These are phyloP conservation scores for Furnarius figulus DNA, from an alignment of 2,113 vertebrate genomes.

Conservation along the genomic window DNA sequence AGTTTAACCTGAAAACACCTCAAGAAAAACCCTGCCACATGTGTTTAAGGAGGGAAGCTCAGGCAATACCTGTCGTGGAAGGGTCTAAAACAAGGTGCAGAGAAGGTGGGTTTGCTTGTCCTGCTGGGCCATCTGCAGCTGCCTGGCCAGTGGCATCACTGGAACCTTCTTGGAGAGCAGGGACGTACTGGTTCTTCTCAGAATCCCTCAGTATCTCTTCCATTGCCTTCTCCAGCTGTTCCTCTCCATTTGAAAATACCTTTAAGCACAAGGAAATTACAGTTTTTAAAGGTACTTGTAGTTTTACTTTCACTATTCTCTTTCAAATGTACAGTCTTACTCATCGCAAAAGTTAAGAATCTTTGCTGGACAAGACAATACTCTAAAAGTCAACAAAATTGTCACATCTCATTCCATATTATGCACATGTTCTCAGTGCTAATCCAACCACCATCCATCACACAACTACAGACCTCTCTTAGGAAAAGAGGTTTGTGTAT, in stretches of 20 bases:
- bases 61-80: constrained; percentile 68
- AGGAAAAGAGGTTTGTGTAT: neutral
- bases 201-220: constrained; percentile 88
- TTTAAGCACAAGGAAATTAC: constrained; percentile 22
- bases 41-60: neutral
- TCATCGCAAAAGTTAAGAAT: neutral
- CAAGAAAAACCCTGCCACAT: neutral
- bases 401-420: neutral
- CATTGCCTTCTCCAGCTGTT: constrained; percentile 93
- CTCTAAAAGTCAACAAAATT: neutral
- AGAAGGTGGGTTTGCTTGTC: constrained; percentile 44
- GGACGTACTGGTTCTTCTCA: constrained; percentile 68
- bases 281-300: neutral
- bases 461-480: neutral
- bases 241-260: constrained; percentile 89
- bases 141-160: constrained; percentile 14
- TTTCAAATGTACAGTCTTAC: neutral
- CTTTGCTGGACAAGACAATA: neutral
- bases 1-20: neutral
- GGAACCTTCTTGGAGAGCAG: neutral
- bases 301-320: neutral
- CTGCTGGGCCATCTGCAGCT: constrained; percentile 27
- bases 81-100: constrained; percentile 76
- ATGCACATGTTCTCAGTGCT: neutral
- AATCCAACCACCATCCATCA: neutral